These are phyloP conservation scores for Sandelia bainsii DNA, from an alignment of 2,797 vertebrate genomes.

Conservation along the genomic window DNA sequence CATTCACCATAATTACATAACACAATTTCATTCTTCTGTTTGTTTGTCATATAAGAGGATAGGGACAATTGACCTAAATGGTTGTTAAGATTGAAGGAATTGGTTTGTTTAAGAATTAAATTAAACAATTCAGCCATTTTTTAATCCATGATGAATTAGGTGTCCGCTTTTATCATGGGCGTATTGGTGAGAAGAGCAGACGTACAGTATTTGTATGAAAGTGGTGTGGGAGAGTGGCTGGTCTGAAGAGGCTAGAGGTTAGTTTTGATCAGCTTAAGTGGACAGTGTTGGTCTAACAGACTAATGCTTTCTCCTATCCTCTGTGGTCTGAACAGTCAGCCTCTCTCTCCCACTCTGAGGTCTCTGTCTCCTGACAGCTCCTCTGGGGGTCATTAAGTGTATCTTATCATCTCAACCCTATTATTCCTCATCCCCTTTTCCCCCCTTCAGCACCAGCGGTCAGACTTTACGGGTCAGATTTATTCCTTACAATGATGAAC, in stretches of 20 bases:
- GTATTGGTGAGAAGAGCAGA: conserved; percentile 24
- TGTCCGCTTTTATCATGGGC: conserved; percentile 8
- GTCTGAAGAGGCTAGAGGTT: conserved; percentile 47
- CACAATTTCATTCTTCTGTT: no score
- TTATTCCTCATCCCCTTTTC: conserved; percentile 65
- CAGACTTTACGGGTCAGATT: conserved; percentile 50
- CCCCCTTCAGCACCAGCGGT: conserved; percentile 48
- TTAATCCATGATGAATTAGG: conserved; percentile 1
- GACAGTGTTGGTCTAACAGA: conserved; percentile 48
- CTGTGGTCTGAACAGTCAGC: conserved; percentile 38
- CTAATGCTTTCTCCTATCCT: conserved; percentile 46
- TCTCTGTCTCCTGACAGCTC: conserved; percentile 56
- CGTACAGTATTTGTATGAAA: conserved; percentile 22
- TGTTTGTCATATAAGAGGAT: no score
- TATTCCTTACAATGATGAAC: conserved; percentile 29
- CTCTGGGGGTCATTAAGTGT: conserved; percentile 62
- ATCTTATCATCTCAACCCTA: conserved; percentile 60
- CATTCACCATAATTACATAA: no score
- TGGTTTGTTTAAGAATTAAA: no score
- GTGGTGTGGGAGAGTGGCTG: conserved; percentile 38
- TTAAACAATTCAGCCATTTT: neutral
- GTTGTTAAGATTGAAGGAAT: no score
- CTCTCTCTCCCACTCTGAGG: conserved; percentile 36
- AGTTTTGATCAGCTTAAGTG: conserved; percentile 56
- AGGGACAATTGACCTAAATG: no score